Evolutionary conservation across 1,140 invertebrate species (phyloP).

Genomic region (Chionoecetes opilio): DNA sequence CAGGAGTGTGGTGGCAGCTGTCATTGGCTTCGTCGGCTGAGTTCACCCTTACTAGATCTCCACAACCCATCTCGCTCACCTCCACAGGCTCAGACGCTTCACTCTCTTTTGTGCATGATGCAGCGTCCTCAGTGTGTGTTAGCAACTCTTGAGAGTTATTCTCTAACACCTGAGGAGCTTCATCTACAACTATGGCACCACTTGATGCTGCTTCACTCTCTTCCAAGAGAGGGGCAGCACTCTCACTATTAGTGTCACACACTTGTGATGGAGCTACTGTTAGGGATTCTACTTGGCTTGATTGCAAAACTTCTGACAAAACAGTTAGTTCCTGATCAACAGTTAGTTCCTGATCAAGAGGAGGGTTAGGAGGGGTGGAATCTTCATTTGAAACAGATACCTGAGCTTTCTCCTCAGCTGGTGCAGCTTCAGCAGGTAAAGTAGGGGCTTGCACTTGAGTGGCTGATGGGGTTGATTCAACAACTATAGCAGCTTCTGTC

Average conservation of each 20-base stretch:
- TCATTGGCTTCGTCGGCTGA: constrained; percentile 72
- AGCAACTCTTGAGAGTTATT: not conserved
- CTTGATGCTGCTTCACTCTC: constrained; percentile 34
- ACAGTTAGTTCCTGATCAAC: constrained; percentile 46
- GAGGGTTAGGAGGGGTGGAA: constrained; percentile 47
- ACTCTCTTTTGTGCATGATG: constrained; percentile 59
- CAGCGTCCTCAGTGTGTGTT: constrained; percentile 22
- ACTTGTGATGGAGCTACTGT: constrained; percentile 56
- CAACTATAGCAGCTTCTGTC: constrained; percentile 49
- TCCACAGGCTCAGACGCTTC: constrained; percentile 66
- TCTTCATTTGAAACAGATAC: constrained; percentile 58
- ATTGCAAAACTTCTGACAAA: constrained; percentile 7
- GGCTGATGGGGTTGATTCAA: constrained; percentile 50
- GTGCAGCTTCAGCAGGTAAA: constrained; percentile 44
- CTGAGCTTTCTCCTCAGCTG: constrained; percentile 60
- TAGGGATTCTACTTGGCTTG: constrained; percentile 60
- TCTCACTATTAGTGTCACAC: constrained; percentile 51
- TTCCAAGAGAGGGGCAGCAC: constrained; percentile 10
- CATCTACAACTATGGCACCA: not conserved
- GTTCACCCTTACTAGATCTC: constrained; percentile 64
- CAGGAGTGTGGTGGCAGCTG: constrained; percentile 66
- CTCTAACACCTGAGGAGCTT: constrained; percentile 17
- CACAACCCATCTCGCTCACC: constrained; percentile 73
- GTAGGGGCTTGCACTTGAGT: not conserved
- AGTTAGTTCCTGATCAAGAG: constrained; percentile 40